Evolutionary conservation across 2,888 invertebrate species (phyloP).

Genomic region (Agrochola litura): DNA sequence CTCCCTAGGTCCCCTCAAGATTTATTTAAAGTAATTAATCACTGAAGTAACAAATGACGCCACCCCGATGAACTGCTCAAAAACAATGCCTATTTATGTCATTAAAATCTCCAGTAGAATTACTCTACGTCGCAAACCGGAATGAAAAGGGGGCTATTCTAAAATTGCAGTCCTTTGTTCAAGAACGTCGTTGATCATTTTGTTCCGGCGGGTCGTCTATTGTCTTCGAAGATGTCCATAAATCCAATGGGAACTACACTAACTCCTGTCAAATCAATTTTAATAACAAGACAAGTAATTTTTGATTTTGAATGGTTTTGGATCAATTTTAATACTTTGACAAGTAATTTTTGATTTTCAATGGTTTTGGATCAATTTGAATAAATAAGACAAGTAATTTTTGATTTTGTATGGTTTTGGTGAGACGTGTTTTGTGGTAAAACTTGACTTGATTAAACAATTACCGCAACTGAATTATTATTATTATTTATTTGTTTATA

Average conservation of each 20-base stretch:
- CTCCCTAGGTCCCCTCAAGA: slow-evolving; percentile 37
- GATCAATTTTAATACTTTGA: too few relatives aligned
- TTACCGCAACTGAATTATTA: neutral
- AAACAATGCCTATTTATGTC: slow-evolving; percentile 67
- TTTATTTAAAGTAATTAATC: slow-evolving; percentile 58
- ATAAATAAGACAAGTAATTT: slow-evolving; percentile 37
- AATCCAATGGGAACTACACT: slow-evolving; percentile 63
- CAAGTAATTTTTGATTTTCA: too few relatives aligned
- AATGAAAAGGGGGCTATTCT: slow-evolving; percentile 71
- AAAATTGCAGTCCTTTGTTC: slow-evolving; percentile 77
- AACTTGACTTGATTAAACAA: neutral
- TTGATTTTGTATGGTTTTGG: too few relatives aligned
- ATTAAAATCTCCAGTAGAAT: slow-evolving; percentile 70
- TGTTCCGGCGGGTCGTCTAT: slow-evolving; percentile 64
- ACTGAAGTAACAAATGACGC: slow-evolving; percentile 57
- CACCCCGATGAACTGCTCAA: slow-evolving; percentile 62
- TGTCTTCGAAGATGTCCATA: slow-evolving; percentile 70
- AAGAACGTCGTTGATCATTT: slow-evolving; percentile 74
- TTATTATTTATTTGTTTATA: too few relatives aligned
- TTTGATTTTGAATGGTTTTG: slow-evolving; percentile 11
- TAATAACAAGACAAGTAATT: slow-evolving; percentile 32
- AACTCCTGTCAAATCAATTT: slow-evolving; percentile 51
- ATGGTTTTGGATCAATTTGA: too few relatives aligned
- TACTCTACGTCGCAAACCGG: slow-evolving; percentile 59
- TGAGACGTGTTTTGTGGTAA: neutral